Evolutionary conservation across 2,888 invertebrate species (phyloP), one percentile per base, ranked within the genome.

Genomic region (Drosophila mettleri): DNA sequence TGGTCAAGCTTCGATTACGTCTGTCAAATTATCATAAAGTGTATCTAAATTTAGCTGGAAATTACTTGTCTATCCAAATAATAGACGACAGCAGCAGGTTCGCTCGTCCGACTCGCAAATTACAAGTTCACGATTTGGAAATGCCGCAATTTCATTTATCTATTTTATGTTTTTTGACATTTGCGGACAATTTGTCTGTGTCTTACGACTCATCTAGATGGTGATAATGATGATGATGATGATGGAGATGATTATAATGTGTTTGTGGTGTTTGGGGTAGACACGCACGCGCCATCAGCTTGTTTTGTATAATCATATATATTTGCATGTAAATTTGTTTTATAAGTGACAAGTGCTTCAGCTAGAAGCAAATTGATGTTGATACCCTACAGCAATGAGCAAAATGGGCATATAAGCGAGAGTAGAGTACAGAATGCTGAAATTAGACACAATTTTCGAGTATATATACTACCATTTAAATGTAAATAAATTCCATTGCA

Each of bases 111-210:
- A 77, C 64, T 72, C 68, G 86, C 78, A 83, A 82, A 82, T 82
- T 82, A 80, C 83, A 86, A 74, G 80, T 74, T 83, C 80, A 83
- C 82, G 86, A 83, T 78, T 86, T 81, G 74, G 79, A 79, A 67
- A 71, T 82, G 86, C 78, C 82, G 78, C 82, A 83, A 80, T 80
- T 79, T 71, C 27, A 77, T 82, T 20, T 49, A 22, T 49, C 18
- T 34, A 33, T 34, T 84, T 18, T 9, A 41, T 20, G 66, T 55
- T 54, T 59, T 41, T 63, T 62, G 62, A 71, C 71, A 74, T 75
- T 57, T 71, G 70, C 70, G 67, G 41, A 71, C 84, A 83, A 82
- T 82, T 80, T 82, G 74, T 86, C 78, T 78, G 70, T 73, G 86
- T 52, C 58, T 46, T 39, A 12, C 45, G 49, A 49, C 48, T 54